Percentiles rank a stretch among this genome's conserved stretches.
phyloP scores from a whole-genome alignment of 2,797 vertebrate genomes.

The Chlorospingus flavigularis region DNA sequence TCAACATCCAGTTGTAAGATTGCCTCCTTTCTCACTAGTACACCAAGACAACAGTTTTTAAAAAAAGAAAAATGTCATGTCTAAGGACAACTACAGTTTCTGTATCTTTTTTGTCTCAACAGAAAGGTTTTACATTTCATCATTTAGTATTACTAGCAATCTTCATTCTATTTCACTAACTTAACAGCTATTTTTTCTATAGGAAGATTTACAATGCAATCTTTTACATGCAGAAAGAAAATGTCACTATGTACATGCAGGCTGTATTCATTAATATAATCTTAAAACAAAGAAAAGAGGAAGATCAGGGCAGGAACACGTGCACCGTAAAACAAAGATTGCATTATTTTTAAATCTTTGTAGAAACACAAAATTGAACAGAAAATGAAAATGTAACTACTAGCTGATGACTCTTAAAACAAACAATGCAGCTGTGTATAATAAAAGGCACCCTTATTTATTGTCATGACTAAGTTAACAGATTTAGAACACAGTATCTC shows the following conservation, averaged over 20 bases:
- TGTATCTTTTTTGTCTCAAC: background rate
- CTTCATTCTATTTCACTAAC: background rate
- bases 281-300: slow-evolving; percentile 73
- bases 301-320: slow-evolving; percentile 59
- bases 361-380: slow-evolving; percentile 28
- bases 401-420: slow-evolving; percentile 49
- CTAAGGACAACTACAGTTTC: background rate
- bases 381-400: slow-evolving; percentile 58
- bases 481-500: slow-evolving; percentile 58
- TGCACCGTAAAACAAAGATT: slow-evolving; percentile 28
- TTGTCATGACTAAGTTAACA: slow-evolving; percentile 57
- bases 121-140: background rate
- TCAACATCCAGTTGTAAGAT: background rate
- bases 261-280: slow-evolving; percentile 60
- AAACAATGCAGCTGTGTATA: slow-evolving; percentile 66
- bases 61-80: background rate
- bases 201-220: background rate
- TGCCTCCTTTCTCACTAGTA: background rate
- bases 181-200: background rate
- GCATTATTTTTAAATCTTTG: slow-evolving; percentile 33
- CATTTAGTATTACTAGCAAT: background rate
- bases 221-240: slow-evolving; percentile 41
- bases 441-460: slow-evolving; percentile 68
- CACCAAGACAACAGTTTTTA: background rate
- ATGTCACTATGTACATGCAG: slow-evolving; percentile 26